A percentile compares a stretch with the other conserved stretches of the same genome.
phyloP scores from a whole-genome alignment of 2,797 vertebrate genomes.

The Erethizon dorsatum region DNA sequence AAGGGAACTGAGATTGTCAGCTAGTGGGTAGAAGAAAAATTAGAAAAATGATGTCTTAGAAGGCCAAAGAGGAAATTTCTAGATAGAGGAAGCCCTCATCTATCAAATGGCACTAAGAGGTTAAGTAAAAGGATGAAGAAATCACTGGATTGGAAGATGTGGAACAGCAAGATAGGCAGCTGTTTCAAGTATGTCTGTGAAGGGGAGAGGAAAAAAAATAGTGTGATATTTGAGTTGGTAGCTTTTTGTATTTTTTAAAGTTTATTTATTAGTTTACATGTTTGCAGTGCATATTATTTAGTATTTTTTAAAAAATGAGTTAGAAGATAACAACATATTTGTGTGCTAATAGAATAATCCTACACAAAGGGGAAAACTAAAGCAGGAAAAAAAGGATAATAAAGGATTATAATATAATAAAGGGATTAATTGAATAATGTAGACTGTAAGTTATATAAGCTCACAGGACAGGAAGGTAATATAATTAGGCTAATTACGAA shows the following conservation, averaged over 20 bases:
- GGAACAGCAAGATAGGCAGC: not conserved
- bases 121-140: not conserved
- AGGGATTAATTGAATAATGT: conserved; percentile 10
- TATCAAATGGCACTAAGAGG: conserved; percentile 1
- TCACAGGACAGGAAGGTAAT: not conserved
- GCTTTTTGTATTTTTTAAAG: conserved; percentile 7
- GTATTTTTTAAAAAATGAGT: not conserved
- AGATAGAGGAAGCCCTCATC: not conserved
- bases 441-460: not conserved
- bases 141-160: not conserved
- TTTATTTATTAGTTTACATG: not conserved
- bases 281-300: not conserved
- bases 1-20: conserved; percentile 22
- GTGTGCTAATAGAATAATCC: conserved; percentile 60
- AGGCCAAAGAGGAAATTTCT: conserved; percentile 44
- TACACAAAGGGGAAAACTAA: conserved; percentile 61
- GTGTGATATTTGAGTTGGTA: not conserved
- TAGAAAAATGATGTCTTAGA: conserved; percentile 7
- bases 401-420: conserved; percentile 36
- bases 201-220: not conserved
- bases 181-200: not conserved
- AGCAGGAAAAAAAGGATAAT: conserved; percentile 52
- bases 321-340: conserved; percentile 1
- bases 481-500: not conserved
- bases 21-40: not conserved